Evolutionary conservation across 2,888 invertebrate genomes (phyloP), one percentile per base, ranked within the genome.

Genomic region (Oscheius sp.): DNA sequence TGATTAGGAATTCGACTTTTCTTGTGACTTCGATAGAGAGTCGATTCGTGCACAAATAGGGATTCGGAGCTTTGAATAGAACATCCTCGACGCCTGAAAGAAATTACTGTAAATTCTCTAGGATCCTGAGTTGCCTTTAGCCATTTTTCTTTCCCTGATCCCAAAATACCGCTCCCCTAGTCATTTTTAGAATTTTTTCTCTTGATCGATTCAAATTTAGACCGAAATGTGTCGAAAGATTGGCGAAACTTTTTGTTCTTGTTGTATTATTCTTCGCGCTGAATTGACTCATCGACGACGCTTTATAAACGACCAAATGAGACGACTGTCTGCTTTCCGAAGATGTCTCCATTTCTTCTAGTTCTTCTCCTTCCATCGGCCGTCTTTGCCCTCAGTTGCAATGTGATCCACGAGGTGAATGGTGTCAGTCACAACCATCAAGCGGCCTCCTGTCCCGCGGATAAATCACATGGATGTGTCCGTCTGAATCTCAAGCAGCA

Each of bases 1-100:
- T 17, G 20, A 70, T 37, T 12, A 65, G 45, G 58, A 70, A 70
- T 15, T 65, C 65, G n/a, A 70, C 57, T 46, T 70, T 70, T 31
- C 48, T 65, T 17, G 37, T 42, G 17, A 70, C 23, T 4, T 70
- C 65, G 31, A 37, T 33, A 1, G 70, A 57, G 1, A 70, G 31
- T 15, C 65, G 66, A 15, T 3, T 37, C n/a, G 37, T 12, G 5
- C 34, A 20, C 23, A 53, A 25, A n/a, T 50, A n/a, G 15, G 53
- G 39, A 33, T 42, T 39, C 20, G 31, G 17, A 8, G 52, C 29
- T 17, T 64, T 65, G 45, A 64, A 69, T 27, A 64, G 25, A 25
- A 68, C 29, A n/a, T 69, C 69, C 12, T 63, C 69, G 33, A 69
- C 31, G 42, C 25, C 69, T 69, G 46, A 25, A 63, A 69, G 39